Conservation (phyloP, 2,113 vertebrate genomes). For the Nothocercus nigrocapillus region DNA sequence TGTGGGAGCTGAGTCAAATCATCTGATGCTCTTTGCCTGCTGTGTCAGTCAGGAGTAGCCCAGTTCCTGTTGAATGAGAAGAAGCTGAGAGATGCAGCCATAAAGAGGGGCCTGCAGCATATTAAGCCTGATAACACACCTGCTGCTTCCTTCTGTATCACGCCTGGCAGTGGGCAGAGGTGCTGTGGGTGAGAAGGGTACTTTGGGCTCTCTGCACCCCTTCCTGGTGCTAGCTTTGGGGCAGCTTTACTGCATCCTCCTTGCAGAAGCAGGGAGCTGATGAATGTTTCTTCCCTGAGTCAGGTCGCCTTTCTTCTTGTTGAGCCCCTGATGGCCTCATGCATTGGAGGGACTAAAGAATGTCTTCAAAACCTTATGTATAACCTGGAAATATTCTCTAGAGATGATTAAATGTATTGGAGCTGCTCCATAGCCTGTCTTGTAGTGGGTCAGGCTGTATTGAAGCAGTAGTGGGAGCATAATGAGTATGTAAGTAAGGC, state of each 20-base stretch:
- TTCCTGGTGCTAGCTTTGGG: not conserved
- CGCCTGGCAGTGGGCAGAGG: fast-evolving
- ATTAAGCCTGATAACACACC: not conserved
- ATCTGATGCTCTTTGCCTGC: not conserved
- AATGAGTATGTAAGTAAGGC: not conserved
- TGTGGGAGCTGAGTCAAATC: not conserved
- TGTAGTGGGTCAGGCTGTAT: not conserved
- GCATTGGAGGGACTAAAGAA: not conserved
- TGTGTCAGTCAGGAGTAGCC: not conserved
- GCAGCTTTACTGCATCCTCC: not conserved
- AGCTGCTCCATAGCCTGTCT: not conserved
- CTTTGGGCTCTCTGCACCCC: not conserved
- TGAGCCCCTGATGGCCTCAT: not conserved
- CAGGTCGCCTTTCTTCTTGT: not conserved
- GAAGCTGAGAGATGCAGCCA: not conserved
- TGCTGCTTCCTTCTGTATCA: not conserved
- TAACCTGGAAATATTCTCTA: not conserved
- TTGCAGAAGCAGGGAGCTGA: not conserved
- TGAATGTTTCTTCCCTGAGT: not conserved
- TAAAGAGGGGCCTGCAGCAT: not conserved
- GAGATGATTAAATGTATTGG: not conserved
- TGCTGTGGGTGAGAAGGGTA: not conserved
- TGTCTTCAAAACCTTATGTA: not conserved
- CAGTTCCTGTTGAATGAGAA: not conserved
- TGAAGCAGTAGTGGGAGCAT: not conserved